phyloP scores from a whole-genome alignment of 92 coral and sea anemone species.

The Umimayanthus chanpuru region DNA sequence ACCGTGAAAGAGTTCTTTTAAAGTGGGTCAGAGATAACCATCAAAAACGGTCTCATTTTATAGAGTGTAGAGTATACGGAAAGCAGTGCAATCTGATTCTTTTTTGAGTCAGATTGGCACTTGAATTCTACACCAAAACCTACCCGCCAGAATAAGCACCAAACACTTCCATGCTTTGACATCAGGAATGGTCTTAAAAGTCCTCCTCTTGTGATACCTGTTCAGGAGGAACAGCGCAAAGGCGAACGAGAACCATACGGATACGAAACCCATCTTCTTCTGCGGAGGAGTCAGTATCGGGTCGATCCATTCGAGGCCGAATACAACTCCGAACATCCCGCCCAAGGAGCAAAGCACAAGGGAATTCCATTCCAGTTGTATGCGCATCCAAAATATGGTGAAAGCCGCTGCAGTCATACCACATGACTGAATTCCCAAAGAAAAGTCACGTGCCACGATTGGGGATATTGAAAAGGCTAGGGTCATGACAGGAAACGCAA shows the following conservation, averaged over 20 bases:
- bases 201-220: constrained; percentile 72
- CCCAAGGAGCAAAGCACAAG: background rate
- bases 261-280: constrained; percentile 3
- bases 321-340: background rate
- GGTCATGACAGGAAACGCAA: constrained; percentile 91
- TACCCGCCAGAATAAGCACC: constrained; percentile 65
- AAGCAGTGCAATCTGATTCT: too few relatives aligned
- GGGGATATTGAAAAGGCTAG: constrained; percentile 76
- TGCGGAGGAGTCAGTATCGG: constrained; percentile 1
- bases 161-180: constrained; percentile 74
- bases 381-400: constrained; percentile 81
- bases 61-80: too few relatives aligned
- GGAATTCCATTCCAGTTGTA: constrained; percentile 4
- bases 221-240: constrained; percentile 58
- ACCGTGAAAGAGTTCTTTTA: too few relatives aligned
- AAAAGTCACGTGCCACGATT: constrained; percentile 82
- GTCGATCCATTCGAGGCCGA: constrained; percentile 3
- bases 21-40: too few relatives aligned
- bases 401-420: constrained; percentile 92
- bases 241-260: constrained; percentile 21
- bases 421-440: constrained; percentile 84
- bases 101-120: too few relatives aligned
- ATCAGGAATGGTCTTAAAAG: constrained; percentile 69
- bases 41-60: too few relatives aligned
- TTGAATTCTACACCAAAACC: background rate